Evolutionary conservation across 2,113 vertebrate species (phyloP).

Genomic region (Spilogale gracilis): DNA sequence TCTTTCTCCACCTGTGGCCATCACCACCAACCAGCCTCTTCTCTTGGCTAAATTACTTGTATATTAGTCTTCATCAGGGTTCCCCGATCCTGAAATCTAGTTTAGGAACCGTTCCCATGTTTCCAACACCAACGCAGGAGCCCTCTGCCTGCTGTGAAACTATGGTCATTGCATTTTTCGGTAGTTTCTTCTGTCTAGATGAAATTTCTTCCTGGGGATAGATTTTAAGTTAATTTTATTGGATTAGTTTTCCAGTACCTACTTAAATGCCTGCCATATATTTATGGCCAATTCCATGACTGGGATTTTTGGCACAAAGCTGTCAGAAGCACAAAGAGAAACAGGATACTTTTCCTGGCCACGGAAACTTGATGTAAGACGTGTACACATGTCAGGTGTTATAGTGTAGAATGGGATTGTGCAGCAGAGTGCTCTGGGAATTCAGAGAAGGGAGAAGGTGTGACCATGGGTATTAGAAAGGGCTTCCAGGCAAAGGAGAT

Average conservation of each 20-base stretch:
- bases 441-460: background rate
- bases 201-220: background rate
- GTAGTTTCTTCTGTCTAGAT: background rate
- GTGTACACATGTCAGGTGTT: rapidly evolving
- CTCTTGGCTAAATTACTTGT: background rate
- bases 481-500: background rate
- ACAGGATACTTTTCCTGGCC: background rate
- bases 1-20: background rate
- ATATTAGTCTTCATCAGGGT: background rate
- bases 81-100: background rate
- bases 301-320: background rate
- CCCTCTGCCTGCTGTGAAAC: background rate
- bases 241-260: background rate
- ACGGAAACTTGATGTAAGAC: background rate
- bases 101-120: background rate
- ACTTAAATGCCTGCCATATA: background rate
- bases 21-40: background rate
- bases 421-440: background rate
- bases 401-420: background rate
- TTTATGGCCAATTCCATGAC: background rate
- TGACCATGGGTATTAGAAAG: background rate
- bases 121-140: background rate
- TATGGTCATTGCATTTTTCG: background rate
- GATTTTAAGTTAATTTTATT: background rate
- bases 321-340: background rate